Evolutionary conservation across 30 jellyfish, hydroid and myxozoan genomes (phyloP).

Genomic region (Catostylus mosaicus): DNA sequence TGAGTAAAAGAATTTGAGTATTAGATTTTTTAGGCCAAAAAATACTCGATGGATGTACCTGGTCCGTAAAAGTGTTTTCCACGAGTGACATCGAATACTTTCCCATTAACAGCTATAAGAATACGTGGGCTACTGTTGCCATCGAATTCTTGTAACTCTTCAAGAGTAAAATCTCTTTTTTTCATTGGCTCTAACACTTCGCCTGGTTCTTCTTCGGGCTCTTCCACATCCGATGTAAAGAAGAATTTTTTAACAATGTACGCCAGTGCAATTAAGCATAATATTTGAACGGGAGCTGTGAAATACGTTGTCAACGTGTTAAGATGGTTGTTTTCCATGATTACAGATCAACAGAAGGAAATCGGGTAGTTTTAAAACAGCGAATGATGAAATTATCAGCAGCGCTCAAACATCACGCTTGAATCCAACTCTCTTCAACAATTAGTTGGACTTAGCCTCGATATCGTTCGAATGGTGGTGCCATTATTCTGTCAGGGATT

Average conservation of each 20-base stretch:
- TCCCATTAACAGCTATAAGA: conserved; percentile 88
- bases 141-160: conserved; percentile 79
- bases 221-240: conserved; percentile 32
- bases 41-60: too few relatives aligned
- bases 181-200: conserved; percentile 80
- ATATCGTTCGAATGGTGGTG: too few relatives aligned
- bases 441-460: conserved; percentile 10
- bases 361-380: background rate
- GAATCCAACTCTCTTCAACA: background rate
- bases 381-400: background rate
- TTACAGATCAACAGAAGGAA: background rate
- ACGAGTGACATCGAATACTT: conserved; percentile 90
- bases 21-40: too few relatives aligned
- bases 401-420: background rate
- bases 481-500: too few relatives aligned
- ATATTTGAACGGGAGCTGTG: conserved; percentile 69
- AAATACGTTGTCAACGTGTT: conserved; percentile 30
- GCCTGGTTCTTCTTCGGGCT: conserved; percentile 51
- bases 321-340: conserved; percentile 19
- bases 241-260: conserved; percentile 38
- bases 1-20: too few relatives aligned
- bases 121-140: conserved; percentile 77
- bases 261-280: conserved; percentile 59
- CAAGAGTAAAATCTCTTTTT: conserved; percentile 84
- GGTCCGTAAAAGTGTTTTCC: conserved; percentile 89